Conservation (phyloP, 2,888 invertebrate species). For the Thymelicus acteon region DNA sequence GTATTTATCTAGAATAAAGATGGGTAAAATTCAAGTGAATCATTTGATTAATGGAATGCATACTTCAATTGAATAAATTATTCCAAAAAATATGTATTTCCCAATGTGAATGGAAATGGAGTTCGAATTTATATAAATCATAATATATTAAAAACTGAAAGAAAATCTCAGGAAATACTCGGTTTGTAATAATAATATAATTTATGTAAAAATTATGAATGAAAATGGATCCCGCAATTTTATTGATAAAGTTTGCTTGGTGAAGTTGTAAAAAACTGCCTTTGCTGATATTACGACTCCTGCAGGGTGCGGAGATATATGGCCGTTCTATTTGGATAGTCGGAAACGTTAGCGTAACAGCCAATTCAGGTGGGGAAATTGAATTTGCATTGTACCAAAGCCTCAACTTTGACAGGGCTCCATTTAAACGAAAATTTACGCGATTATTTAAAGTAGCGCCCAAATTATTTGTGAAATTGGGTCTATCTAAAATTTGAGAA, state of each 20-base stretch:
- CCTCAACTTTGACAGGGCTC: conserved; percentile 47
- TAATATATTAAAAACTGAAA: no score
- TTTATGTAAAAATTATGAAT: background rate
- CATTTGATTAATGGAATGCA: no score
- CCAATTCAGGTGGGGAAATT: conserved; percentile 49
- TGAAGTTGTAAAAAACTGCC: background rate
- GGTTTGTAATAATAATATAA: background rate
- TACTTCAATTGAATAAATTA: no score
- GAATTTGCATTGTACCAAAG: conserved; percentile 51
- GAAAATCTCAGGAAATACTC: no score
- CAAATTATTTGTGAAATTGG: conserved; percentile 34
- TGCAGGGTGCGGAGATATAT: conserved; percentile 8
- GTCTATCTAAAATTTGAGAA: conserved; percentile 9
- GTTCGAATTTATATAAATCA: no score
- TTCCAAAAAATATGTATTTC: no score
- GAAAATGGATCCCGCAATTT: background rate
- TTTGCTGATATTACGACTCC: background rate
- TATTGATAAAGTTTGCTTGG: background rate
- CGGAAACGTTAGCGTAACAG: conserved; percentile 40
- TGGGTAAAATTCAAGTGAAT: no score
- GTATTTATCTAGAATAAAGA: no score
- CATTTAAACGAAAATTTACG: conserved; percentile 47
- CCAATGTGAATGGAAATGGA: no score
- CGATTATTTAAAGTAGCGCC: conserved; percentile 41
- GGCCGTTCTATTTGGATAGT: conserved; percentile 21